Evolutionary conservation across 2,888 invertebrate species (phyloP), one percentile per base, ranked within the genome.

Genomic region (Agrilus cyanescens): DNA sequence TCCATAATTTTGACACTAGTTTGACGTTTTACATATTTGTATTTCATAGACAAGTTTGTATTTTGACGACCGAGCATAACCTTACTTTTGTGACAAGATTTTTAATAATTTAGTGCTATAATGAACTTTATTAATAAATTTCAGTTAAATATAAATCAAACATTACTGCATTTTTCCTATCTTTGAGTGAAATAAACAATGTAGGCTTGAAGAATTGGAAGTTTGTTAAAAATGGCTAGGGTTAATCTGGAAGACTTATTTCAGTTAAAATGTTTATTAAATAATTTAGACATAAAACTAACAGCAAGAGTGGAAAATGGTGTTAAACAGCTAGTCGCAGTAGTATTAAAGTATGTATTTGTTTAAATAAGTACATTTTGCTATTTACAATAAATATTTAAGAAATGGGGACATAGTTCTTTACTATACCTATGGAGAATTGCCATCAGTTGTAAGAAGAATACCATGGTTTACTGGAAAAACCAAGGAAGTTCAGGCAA

Each of bases 401-500:
- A 68, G 67, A 41, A 58, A 62, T 48, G 61, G 61, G 13, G 64
- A 67, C 50, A 55, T 68, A 42, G 58, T 67, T 6, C 47, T 68
- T 29, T 58, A 66, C 48, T 68, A 68, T 46, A 60, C 58, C 16
- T 67, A 62, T 53, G 67, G 68, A 13, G 67, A 66, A 49, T 48
- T 67, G 32, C 53, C 62, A 12, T 57, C 65, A 18, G 59, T 65
- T 34, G 43, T 67, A 30, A 67, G 60, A 52, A 55, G 61, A 47
- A 57, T 68, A 37, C 62, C 65, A 39, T 68, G 68, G 68, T 59
- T 63, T 43, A 58, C 57, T 12, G 66, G 66, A 43, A 57, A 56
- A 31, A 54, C 56, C 37, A 66, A 66, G 54, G 43, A 67, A 31
- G 74, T 82, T 44, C 74, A 80, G 59, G 80, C 80, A 58, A 70